Evolutionary conservation across 2,888 invertebrate species (phyloP), one percentile per base, ranked within the genome.

Genomic region (Parnassius apollo): DNA sequence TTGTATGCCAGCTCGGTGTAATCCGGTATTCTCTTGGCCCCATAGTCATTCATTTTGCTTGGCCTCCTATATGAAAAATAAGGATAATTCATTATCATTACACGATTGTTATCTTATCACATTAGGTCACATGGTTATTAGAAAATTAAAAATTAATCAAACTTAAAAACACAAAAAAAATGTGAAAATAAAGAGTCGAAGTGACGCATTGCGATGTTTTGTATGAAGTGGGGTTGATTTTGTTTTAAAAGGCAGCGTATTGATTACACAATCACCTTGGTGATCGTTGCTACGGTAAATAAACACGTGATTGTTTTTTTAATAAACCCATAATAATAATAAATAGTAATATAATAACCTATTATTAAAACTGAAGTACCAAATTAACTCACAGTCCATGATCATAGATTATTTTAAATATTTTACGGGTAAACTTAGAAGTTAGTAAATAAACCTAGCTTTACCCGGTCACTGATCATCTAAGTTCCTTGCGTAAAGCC

Each of bases 1-100:
- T 96, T 94, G 76, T 97, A 96, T 8, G 96, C 96, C 72, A 95
- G 93, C 79, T 97, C 97, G 0, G 96, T 96, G 73, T 96, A 96
- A 84, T 97, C 96, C 58, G 95, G 94, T 56, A 94, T 92, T 72
- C 93, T 92, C 77, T 93, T 93, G 71, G 91, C 72, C 7, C 92
- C 92, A 82, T 90, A 92, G 2, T 92, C 92, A 59, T 77, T 85
- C 83, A 91, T 83, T 72, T 91, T 92, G 25, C 78, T 77, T n/a
- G 90, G 90, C 63, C 91, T 75, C 77, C 91, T 91, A 73, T 76
- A 84, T 65, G 82, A 77, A 77, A 81, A 85, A 71, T 84, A 83
- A 55, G 83, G 64, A 48, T 62, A 68, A 63, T 65, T 75, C 75
- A 77, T 76, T 62, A 65, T 72, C 65, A 57, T 13, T 13, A 49